These are phyloP conservation scores for Vanessa cardui DNA, from an alignment of 2,888 invertebrate genomes.

Conservation along the genomic window DNA sequence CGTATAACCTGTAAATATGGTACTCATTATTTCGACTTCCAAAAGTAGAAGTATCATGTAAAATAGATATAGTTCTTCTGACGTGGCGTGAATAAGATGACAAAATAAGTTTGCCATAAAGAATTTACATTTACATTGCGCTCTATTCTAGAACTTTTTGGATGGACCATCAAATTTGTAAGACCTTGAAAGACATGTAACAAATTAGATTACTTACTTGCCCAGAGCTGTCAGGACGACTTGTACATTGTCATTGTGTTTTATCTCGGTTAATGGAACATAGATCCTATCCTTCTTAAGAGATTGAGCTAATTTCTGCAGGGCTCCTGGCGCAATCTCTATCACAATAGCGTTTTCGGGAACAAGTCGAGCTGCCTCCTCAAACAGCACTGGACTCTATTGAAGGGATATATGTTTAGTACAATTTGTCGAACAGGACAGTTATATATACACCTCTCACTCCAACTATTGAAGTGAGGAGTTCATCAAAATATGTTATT, in stretches of 20 bases:
- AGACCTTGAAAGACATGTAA: too few relatives aligned
- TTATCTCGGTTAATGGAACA: slow-evolving; percentile 88
- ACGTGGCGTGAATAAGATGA: too few relatives aligned
- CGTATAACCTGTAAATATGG: slow-evolving; percentile 79
- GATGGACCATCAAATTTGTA: too few relatives aligned
- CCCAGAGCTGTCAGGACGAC: slow-evolving; percentile 85
- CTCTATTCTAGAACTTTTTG: too few relatives aligned
- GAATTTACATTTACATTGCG: too few relatives aligned
- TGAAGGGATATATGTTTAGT: neutral
- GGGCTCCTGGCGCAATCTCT: slow-evolving; percentile 95
- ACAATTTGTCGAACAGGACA: too few relatives aligned
- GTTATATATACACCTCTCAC: too few relatives aligned
- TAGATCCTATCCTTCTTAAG: slow-evolving; percentile 87
- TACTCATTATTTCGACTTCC: neutral
- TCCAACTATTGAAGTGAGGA: too few relatives aligned
- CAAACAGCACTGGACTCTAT: slow-evolving; percentile 85
- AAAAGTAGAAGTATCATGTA: too few relatives aligned
- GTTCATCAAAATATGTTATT: too few relatives aligned
- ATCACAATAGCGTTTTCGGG: slow-evolving; percentile 92
- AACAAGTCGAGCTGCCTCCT: slow-evolving; percentile 80
- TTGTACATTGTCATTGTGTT: slow-evolving; percentile 85
- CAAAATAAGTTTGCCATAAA: too few relatives aligned
- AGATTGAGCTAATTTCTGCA: slow-evolving; percentile 93
- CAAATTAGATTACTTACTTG: slow-evolving; percentile 77
- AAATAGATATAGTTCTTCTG: too few relatives aligned